phyloP scores from a whole-genome alignment of 2,797 vertebrate species.

The Acanthornis magna region DNA sequence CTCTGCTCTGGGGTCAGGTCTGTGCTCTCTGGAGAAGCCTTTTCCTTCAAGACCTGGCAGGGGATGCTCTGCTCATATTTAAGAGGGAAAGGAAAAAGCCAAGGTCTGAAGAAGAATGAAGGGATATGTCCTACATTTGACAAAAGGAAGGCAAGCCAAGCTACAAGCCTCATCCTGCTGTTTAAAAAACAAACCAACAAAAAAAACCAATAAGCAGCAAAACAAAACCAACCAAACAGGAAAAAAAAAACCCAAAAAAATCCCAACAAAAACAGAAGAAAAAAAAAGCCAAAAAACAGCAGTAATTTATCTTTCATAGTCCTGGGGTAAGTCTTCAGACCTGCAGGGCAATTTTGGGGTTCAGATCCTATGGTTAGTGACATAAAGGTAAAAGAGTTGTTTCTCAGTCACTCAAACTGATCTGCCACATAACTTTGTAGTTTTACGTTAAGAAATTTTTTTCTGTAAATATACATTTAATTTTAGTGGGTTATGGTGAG shows the following conservation, averaged over 20 bases:
- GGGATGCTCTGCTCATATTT: not conserved
- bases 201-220: not conserved
- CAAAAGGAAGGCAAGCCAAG: not conserved
- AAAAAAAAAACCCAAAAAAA: not conserved
- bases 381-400: not conserved
- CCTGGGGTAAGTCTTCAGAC: not conserved
- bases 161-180: not conserved
- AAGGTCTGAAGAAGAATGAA: not conserved
- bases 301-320: not conserved
- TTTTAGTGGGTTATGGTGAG: not conserved
- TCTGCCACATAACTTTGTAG: not conserved
- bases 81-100: not conserved
- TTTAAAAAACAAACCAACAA: not conserved
- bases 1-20: constrained; percentile 8
- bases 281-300: no score
- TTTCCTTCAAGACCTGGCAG: not conserved
- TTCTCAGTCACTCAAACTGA: not conserved
- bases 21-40: not conserved
- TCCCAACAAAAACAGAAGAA: no score
- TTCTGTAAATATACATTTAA: not conserved
- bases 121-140: not conserved
- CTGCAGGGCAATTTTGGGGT: not conserved
- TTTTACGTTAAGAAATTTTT: not conserved
- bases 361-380: not conserved
- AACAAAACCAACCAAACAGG: not conserved